Conservation (phyloP, 1,140 invertebrate species). For the Sycophaga agraensis region DNA sequence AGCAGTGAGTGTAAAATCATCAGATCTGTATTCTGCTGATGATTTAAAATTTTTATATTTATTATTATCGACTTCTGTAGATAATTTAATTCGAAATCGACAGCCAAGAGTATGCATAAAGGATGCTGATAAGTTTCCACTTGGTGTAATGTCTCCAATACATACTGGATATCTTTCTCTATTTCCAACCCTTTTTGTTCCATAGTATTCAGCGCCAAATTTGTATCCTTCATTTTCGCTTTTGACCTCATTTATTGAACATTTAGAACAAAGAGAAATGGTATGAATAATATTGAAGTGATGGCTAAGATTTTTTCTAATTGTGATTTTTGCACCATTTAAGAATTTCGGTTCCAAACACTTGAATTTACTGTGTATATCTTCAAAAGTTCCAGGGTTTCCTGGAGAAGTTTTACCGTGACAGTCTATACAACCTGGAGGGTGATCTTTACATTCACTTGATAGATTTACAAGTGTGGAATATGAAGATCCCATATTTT, state of each 20-base stretch:
- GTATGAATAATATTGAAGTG: conserved; percentile 77
- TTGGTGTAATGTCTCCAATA: conserved; percentile 73
- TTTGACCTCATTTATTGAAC: conserved; percentile 43
- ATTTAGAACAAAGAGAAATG: conserved; percentile 64
- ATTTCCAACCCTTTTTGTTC: conserved; percentile 59
- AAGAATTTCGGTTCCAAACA: conserved; percentile 76
- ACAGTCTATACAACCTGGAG: conserved; percentile 19
- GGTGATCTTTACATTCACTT: neutral
- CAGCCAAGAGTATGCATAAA: conserved; percentile 71
- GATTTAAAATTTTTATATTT: conserved; percentile 62
- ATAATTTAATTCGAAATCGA: conserved; percentile 65
- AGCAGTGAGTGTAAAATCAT: conserved; percentile 66
- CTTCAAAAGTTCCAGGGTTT: conserved; percentile 51
- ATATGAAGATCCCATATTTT: conserved; percentile 8
- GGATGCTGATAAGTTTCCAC: conserved; percentile 75
- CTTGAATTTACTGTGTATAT: conserved; percentile 47
- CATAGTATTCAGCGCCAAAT: conserved; percentile 80
- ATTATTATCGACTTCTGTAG: conserved; percentile 68
- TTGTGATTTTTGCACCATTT: conserved; percentile 73
- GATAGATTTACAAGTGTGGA: neutral
- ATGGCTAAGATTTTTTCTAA: conserved; percentile 74
- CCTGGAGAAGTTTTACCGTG: conserved; percentile 38
- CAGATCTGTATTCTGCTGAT: conserved; percentile 66
- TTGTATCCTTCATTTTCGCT: conserved; percentile 62
- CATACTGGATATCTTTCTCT: conserved; percentile 73